Evolutionary conservation across 2,113 vertebrate genomes (phyloP).

Genomic region (Illadopsis cleaveri): DNA sequence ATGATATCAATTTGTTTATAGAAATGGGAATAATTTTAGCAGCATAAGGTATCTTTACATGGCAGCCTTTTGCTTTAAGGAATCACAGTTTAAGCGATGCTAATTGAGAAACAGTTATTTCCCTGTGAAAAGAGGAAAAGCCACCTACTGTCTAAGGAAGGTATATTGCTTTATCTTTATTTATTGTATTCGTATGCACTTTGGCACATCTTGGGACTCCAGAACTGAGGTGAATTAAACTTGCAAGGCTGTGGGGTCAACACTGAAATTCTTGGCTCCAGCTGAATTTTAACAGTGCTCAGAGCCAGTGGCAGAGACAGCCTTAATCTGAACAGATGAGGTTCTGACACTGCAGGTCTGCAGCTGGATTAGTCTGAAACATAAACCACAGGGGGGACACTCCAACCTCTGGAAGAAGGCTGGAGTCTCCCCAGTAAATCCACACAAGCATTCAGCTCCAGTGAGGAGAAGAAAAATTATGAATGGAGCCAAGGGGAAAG

Average conservation of each 20-base stretch:
- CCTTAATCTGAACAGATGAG: background rate
- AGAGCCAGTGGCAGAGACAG: background rate
- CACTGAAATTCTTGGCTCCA: background rate
- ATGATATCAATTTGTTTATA: rapidly evolving
- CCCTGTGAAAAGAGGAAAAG: background rate
- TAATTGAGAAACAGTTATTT: background rate
- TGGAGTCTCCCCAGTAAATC: background rate
- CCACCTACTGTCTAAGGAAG: background rate
- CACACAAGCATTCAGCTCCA: background rate
- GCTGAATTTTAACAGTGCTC: background rate
- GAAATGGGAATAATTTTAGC: background rate
- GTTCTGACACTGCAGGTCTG: background rate
- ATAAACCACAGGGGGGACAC: background rate
- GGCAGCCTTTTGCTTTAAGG: background rate
- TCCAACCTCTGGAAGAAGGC: background rate
- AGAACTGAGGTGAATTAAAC: background rate
- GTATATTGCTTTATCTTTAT: background rate
- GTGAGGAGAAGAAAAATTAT: background rate
- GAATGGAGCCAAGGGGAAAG: background rate
- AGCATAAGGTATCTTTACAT: background rate
- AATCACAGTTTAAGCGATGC: background rate
- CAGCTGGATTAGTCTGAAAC: background rate
- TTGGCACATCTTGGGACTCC: background rate
- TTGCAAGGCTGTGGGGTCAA: background rate
- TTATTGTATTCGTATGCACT: background rate